Percentiles rank a stretch among this genome's conserved stretches.
Evolutionary conservation across 2,888 invertebrate species (phyloP).

Genomic region (Sclerodermus sp.): DNA sequence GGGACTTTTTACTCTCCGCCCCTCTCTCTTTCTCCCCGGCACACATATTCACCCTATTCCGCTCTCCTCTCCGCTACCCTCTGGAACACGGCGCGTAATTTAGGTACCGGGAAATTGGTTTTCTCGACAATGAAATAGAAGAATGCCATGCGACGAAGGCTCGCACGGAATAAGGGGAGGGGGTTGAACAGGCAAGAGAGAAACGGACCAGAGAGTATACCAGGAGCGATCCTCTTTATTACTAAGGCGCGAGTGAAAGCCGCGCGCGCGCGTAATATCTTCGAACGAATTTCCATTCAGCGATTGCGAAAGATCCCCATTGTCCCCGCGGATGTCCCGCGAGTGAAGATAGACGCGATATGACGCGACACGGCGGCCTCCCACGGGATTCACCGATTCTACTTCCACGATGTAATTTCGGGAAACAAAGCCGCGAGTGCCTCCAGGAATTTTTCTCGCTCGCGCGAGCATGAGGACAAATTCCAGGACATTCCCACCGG

Average conservation of each 20-base stretch:
- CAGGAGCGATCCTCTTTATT: slow-evolving; percentile 22
- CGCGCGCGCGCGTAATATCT: slow-evolving; percentile 14
- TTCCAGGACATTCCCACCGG: too few species aligned
- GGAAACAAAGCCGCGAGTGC: slow-evolving; percentile 25
- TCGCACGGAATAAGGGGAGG: slow-evolving; percentile 7
- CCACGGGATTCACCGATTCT: slow-evolving; percentile 2
- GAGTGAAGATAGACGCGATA: slow-evolving; percentile 26
- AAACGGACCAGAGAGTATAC: slow-evolving; percentile 3
- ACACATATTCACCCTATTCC: background rate
- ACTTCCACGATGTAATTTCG: slow-evolving; percentile 36
- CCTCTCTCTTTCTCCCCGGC: slow-evolving; percentile 9
- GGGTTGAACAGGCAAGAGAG: slow-evolving; percentile 19
- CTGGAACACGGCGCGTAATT: slow-evolving; percentile 47
- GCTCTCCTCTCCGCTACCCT: slow-evolving; percentile 1
- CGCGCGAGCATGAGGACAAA: too few species aligned
- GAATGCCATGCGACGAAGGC: slow-evolving; percentile 51
- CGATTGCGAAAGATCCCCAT: slow-evolving; percentile 26
- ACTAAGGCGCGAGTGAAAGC: slow-evolving; percentile 19
- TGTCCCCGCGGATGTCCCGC: slow-evolving; percentile 24
- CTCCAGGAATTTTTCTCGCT: too few species aligned
- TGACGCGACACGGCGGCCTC: slow-evolving; percentile 6
- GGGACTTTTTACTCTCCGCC: background rate
- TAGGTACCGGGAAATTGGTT: slow-evolving; percentile 59
- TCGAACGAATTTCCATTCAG: slow-evolving; percentile 31
- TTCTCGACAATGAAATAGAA: slow-evolving; percentile 59